phyloP scores from a whole-genome alignment of 2,113 vertebrate genomes.

The Peromyscus leucopus region DNA sequence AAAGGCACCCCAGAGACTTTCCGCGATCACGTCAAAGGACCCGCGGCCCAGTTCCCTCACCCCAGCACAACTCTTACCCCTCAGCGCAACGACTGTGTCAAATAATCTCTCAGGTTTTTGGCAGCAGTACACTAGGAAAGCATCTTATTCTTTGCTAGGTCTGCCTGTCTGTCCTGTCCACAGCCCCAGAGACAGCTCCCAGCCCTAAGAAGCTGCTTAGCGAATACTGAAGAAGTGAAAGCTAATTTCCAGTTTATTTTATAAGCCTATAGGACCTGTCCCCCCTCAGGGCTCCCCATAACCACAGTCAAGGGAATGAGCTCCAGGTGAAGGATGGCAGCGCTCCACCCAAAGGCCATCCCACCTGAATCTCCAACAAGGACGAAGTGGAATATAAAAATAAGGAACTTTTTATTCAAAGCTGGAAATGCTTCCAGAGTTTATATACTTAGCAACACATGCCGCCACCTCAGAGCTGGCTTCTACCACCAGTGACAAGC shows the following conservation, averaged over 20 bases:
- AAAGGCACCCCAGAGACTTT: not conserved
- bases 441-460: not conserved
- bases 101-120: no score
- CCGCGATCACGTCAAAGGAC: not conserved
- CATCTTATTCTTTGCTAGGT: not conserved
- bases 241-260: not conserved
- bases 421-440: conserved; percentile 20
- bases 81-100: not conserved
- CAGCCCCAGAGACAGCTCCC: not conserved
- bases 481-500: not conserved
- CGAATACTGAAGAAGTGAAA: not conserved
- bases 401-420: conserved; percentile 67
- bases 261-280: not conserved
- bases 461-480: not conserved
- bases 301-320: not conserved
- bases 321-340: not conserved
- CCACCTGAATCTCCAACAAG: conserved; percentile 22
- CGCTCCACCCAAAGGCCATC: not conserved
- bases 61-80: no score
- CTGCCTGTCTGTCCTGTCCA: not conserved
- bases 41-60: not conserved
- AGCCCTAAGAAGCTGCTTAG: not conserved
- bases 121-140: no score
- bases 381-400: conserved; percentile 41
- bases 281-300: not conserved